A percentile compares a stretch with the other conserved stretches of the same genome.
phyloP scores from a whole-genome alignment of 2,888 invertebrate genomes.

The Campaea margaritaria region DNA sequence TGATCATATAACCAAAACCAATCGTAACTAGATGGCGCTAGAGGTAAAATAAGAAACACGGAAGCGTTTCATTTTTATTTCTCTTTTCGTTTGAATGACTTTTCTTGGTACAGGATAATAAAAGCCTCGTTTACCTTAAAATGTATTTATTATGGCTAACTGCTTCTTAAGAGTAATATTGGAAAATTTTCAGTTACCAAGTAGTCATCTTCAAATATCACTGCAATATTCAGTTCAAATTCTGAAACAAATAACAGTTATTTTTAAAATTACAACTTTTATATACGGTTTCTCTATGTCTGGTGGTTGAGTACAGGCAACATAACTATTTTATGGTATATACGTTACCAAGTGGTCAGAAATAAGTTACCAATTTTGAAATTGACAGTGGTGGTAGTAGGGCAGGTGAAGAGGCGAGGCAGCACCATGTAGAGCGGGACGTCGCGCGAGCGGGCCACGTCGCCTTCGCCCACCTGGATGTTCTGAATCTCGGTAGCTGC shows the following conservation, averaged over 20 bases:
- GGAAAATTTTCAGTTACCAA: slow-evolving; percentile 98
- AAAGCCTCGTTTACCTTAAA: slow-evolving; percentile 12
- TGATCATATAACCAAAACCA: too few species aligned
- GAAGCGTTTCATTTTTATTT: too few species aligned
- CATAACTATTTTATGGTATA: background rate
- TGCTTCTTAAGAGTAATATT: slow-evolving; percentile 81
- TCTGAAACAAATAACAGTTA: slow-evolving; percentile 86
- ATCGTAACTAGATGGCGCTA: too few species aligned
- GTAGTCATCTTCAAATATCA: slow-evolving; percentile 97
- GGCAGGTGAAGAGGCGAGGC: slow-evolving; percentile 97
- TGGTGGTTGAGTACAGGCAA: too few species aligned
- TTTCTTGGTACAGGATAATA: background rate
- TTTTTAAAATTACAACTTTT: too few species aligned
- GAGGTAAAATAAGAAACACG: too few species aligned
- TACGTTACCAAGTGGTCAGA: background rate
- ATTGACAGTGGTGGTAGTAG: slow-evolving; percentile 94
- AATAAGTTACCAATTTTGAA: slow-evolving; percentile 94
- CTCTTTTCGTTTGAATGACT: too few species aligned
- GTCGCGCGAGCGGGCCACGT: slow-evolving; percentile 91
- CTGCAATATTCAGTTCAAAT: slow-evolving; percentile 96
- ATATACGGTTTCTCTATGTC: too few species aligned
- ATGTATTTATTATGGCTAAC: slow-evolving; percentile 43
- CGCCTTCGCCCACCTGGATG: slow-evolving; percentile 98
- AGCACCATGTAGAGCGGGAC: slow-evolving; percentile 98
- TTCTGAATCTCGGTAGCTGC: slow-evolving; percentile 98